Base-by-base conservation (phyloP, 2,797 vertebrate species). In the Thunnus albacares region DNA sequence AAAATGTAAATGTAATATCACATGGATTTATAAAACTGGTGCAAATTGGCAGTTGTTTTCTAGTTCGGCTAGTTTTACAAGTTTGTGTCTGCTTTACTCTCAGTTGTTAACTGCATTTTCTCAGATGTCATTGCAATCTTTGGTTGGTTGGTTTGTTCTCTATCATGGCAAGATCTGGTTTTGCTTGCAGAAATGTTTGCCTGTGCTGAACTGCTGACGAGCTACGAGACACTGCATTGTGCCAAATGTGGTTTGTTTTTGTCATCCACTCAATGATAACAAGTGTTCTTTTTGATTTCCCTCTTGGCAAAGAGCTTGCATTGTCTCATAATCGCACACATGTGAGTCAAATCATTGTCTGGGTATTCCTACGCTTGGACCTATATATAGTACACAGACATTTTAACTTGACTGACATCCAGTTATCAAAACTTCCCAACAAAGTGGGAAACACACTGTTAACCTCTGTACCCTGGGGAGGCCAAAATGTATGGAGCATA, bases 61-160 rank as follows among this genome's bases (percentile, higher is more conserved):
- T 24, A 24, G 76, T 68, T 61, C 15, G 56, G 70, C 82, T 30
- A 10, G 85, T 87, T 80, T 68, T 26, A 57, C 67, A 78, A 43
- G 74, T 84, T 53, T 47, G 30, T 33, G 30, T 6, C 30, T 33
- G 30, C 5, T 33, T 33, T 33, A 30, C 8, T 5, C 17, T 22
- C 38, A 35, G n/a, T 24, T 17, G 1, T 63, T 1, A 0, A 49
- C 24, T 1, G 5, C n/a, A 12, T 28, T 58, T 73, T 43, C 14
- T 24, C 17, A 5, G 17, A 33, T 33, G 30, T 33, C 30, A 33
- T 33, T 6, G 6, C 30, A 5, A 33, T 49, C 0, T 24, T 20
- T 55, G 7, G 28, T 4, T 24, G 17, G 3, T 67, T 14, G 4
- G 28, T 30, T 30, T 30, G 28, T 30, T 6, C 30, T 33, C 30